Conservation (phyloP, 35 echinoderm and acorn worm species). For the Strongylocentrotus purpuratus region DNA sequence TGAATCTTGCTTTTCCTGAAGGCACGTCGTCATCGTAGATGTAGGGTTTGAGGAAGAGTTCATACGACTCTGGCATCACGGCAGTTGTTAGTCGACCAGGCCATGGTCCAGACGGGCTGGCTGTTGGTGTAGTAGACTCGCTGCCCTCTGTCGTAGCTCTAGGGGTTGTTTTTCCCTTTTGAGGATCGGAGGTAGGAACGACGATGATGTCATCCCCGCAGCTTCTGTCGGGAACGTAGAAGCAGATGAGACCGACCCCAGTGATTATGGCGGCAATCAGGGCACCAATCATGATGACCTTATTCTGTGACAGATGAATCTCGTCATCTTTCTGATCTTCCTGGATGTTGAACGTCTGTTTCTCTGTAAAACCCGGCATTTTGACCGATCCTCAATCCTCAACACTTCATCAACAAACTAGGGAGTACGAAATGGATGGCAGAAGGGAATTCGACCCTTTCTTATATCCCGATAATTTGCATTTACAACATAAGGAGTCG, state of each 20-base stretch:
- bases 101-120: background rate
- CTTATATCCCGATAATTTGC: background rate
- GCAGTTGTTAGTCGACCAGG: background rate
- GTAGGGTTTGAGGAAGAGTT: slow-evolving; percentile 16
- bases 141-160: background rate
- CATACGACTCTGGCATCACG: slow-evolving; percentile 5
- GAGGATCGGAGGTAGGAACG: too few relatives aligned
- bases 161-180: too few relatives aligned
- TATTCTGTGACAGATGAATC: background rate
- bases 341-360: background rate
- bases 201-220: too few relatives aligned
- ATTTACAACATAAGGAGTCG: background rate
- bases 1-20: slow-evolving; percentile 29
- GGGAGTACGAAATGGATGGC: background rate
- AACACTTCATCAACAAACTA: background rate
- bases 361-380: background rate
- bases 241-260: slow-evolving; percentile 7
- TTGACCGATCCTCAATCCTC: background rate
- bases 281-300: background rate
- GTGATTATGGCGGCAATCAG: background rate
- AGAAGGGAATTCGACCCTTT: background rate
- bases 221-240: slow-evolving; percentile 15
- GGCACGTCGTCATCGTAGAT: background rate
- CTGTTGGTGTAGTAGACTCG: background rate
- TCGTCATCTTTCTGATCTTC: background rate